phyloP scores from a whole-genome alignment of 2,797 vertebrate genomes.

The Dipus sagitta region DNA sequence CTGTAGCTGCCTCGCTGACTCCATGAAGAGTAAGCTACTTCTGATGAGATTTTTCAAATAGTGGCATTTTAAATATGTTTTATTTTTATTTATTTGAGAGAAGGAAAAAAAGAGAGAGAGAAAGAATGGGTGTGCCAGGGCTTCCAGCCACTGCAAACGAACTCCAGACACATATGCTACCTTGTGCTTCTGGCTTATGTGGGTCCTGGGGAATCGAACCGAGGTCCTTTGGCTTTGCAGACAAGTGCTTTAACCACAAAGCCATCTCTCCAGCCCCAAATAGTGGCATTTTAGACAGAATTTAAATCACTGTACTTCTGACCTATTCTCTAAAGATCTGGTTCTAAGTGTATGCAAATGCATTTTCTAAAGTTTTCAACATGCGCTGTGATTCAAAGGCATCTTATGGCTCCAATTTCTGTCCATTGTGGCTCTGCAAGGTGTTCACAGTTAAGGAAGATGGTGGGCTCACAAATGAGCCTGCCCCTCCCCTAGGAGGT shows the following conservation, averaged over 20 bases:
- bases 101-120: too few relatives aligned
- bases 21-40: neutral
- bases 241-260: too few relatives aligned
- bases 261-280: too few relatives aligned
- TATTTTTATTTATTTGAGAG: too few relatives aligned
- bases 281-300: neutral
- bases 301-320: neutral
- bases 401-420: conserved; percentile 54
- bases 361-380: neutral
- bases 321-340: conserved; percentile 23
- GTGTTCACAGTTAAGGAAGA: neutral
- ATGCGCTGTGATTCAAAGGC: neutral
- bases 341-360: conserved; percentile 11
- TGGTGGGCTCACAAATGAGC: neutral
- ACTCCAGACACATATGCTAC: too few relatives aligned
- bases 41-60: neutral
- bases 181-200: too few relatives aligned
- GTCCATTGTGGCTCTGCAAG: neutral
- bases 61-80: neutral
- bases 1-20: neutral
- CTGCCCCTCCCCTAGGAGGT: accelerated
- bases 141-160: too few relatives aligned
- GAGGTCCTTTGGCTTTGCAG: too few relatives aligned
- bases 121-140: too few relatives aligned
- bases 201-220: too few relatives aligned